A percentile compares a stretch with the other conserved stretches of the same genome.
Conservation (phyloP, 2,113 vertebrate genomes). For the Muscicapa adusta region DNA sequence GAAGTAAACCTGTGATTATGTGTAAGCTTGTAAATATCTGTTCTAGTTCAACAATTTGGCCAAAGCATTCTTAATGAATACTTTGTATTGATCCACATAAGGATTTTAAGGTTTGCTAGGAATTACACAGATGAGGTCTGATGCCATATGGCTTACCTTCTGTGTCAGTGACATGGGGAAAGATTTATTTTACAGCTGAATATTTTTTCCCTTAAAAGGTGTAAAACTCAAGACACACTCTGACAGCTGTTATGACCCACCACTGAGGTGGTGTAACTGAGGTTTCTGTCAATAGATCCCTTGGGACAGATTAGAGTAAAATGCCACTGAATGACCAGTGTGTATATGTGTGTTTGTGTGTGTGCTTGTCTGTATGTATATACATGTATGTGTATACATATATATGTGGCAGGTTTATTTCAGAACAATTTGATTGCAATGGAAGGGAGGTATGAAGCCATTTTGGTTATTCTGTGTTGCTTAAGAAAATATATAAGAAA, state of each 20-base stretch:
- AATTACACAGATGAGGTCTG: not conserved
- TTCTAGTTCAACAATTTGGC: not conserved
- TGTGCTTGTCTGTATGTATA: not conserved
- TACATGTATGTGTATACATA: no score
- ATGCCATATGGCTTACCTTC: not conserved
- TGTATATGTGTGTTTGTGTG: not conserved
- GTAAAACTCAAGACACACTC: not conserved
- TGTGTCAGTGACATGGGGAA: not conserved
- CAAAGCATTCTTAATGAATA: not conserved
- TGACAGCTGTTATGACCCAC: not conserved
- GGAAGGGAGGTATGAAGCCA: not conserved
- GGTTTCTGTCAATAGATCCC: not conserved
- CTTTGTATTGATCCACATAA: not conserved
- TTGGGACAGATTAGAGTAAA: not conserved
- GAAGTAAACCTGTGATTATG: not conserved
- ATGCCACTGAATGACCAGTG: not conserved
- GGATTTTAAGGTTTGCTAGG: not conserved
- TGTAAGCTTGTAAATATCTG: not conserved
- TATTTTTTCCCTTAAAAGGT: not conserved
- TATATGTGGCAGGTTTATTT: not conserved
- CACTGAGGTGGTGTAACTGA: not conserved
- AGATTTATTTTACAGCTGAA: not conserved
- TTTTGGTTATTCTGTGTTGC: not conserved
- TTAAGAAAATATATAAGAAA: not conserved
- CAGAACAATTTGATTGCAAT: not conserved